Conservation (phyloP, 2,113 vertebrate genomes). For the Erythrocercus mccallii region DNA sequence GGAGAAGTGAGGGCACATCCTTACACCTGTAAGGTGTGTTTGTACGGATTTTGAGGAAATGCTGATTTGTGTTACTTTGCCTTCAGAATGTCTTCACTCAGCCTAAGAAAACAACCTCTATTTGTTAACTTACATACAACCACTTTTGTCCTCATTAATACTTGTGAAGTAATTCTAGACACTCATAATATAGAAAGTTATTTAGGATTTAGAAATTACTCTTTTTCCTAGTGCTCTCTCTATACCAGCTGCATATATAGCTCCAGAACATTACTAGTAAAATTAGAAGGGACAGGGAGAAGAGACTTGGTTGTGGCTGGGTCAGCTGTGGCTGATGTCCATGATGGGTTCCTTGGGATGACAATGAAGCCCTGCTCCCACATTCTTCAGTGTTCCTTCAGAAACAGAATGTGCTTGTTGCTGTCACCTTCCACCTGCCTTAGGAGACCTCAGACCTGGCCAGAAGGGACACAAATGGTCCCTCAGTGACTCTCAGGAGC, state of each 20-base stretch:
- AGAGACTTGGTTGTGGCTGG: background rate
- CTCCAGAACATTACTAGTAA: background rate
- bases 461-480: background rate
- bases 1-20: background rate
- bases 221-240: background rate
- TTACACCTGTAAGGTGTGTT: background rate
- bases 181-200: background rate
- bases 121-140: background rate
- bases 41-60: background rate
- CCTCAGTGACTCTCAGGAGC: background rate
- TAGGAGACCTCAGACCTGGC: background rate
- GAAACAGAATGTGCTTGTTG: rapidly evolving
- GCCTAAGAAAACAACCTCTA: background rate
- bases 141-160: background rate
- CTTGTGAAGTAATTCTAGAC: background rate
- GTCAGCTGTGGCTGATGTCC: background rate
- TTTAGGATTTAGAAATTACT: background rate
- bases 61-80: background rate
- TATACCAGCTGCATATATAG: slow-evolving; percentile 3
- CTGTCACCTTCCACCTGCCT: background rate
- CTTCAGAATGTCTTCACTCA: background rate
- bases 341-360: background rate
- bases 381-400: background rate
- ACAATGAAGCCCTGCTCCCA: background rate
- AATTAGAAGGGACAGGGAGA: background rate